Conservation (phyloP, 2,113 vertebrate genomes). For the Ophthalmolycus amberensis region DNA sequence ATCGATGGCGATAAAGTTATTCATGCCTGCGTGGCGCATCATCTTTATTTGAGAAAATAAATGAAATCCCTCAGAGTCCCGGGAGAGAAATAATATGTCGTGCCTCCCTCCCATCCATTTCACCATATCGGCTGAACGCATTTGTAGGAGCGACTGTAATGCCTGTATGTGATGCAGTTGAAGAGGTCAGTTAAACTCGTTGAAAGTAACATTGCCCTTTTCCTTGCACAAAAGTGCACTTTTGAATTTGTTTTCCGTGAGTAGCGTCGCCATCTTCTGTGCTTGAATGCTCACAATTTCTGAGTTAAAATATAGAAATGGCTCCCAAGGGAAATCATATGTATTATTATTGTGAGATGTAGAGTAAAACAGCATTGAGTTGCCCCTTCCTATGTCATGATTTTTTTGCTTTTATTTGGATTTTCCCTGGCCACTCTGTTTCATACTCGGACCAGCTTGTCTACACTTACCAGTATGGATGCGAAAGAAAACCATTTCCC, state of each 20-base stretch:
- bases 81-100: conserved; percentile 71
- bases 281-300: conserved; percentile 13
- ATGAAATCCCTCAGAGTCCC: conserved; percentile 72
- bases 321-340: neutral
- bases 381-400: neutral
- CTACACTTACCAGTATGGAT: neutral
- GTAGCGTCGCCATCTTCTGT: neutral
- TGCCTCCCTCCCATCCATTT: conserved; percentile 67
- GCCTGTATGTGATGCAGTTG: conserved; percentile 44
- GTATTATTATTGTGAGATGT: neutral
- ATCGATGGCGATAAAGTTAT: conserved; percentile 74
- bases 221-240: conserved; percentile 6
- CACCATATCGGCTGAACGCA: conserved; percentile 65
- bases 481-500: neutral
- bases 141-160: conserved; percentile 48
- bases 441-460: neutral
- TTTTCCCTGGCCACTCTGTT: neutral
- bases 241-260: conserved; percentile 27
- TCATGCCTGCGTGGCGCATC: conserved; percentile 67
- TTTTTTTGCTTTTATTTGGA: neutral
- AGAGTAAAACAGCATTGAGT: neutral
- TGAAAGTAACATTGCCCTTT: conserved; percentile 48
- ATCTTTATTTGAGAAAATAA: conserved; percentile 75
- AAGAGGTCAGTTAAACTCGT: conserved; percentile 60
- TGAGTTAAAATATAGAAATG: conserved; percentile 24